Base-by-base conservation (phyloP, 2,888 invertebrate species). In the Sarcophaga subvicina region DNA sequence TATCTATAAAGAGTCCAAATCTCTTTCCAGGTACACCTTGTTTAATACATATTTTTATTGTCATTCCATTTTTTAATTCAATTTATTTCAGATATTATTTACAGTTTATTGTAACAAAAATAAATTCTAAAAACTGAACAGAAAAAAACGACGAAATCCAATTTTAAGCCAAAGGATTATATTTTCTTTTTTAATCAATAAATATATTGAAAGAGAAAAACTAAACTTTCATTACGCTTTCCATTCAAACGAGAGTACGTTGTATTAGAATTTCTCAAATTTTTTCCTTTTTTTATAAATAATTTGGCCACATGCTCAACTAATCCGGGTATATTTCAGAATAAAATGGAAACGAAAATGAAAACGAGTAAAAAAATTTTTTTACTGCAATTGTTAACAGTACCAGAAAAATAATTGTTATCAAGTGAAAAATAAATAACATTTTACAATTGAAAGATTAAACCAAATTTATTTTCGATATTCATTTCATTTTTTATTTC, bases 371-470 rank as follows among this genome's bases (percentile, higher is more conserved):
- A 54, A 54, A 4, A 22, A 1, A 4, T 4, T 17, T 54, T 54
- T 12, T 14, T 11, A 14, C 6, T 81, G 47, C 67, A 83, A 80
- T 54, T 77, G 67, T 80, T 80, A 77, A 82, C 79, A 86, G 76
- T 69, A 66, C 76, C 67, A 80, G 63, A 83, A 86, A 86, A 80
- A 86, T 86, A 86, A 83, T 86, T 86, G 77, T 77, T 83, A 80
- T 83, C 86, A 80, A 86, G 80, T 83, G 80, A 76, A 86, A 83
- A 73, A 86, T 86, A 86, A 83, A 86, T 80, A 83, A 86, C 69
- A 83, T 77, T 80, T 86, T 83, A 73, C 83, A 86, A 86, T 80
- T 82, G 86, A 77, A 80, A 83, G 83, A 86, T 80, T 77, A 86
- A 66, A 76, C 20, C 73, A 67, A 76, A 20, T 20, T 22, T 20